These are phyloP conservation scores for Rotaria socialis DNA, from an alignment of 2,888 invertebrate species.

Conservation along the genomic window DNA sequence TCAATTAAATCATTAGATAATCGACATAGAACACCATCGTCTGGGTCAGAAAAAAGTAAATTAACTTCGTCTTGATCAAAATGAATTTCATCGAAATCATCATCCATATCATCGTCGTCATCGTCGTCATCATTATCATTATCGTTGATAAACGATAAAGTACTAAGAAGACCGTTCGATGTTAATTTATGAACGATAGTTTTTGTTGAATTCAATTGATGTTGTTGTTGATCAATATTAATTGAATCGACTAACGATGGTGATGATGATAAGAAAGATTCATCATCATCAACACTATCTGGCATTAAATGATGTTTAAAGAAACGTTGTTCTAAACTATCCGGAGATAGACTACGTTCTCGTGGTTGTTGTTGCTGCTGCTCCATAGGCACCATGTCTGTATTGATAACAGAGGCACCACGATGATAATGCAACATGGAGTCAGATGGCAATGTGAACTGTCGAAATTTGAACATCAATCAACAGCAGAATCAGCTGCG, in stretches of 20 bases:
- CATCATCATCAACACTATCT: neutral
- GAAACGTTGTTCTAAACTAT: conserved; percentile 3
- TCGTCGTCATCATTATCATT: neutral
- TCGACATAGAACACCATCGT: neutral
- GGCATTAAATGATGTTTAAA: neutral
- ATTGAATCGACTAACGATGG: neutral
- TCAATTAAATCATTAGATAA: neutral
- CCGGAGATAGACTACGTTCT: neutral
- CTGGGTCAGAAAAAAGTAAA: conserved; percentile 1
- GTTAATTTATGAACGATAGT: neutral
- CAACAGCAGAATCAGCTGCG: conserved; percentile 8
- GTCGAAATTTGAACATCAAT: conserved; percentile 1
- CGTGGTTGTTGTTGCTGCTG: neutral
- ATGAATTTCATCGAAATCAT: conserved; percentile 3
- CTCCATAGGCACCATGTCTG: neutral
- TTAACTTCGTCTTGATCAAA: conserved; percentile 9
- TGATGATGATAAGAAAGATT: conserved; percentile 4
- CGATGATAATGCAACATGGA: neutral
- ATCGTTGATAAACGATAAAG: neutral
- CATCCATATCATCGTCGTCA: neutral
- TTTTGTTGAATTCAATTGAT: neutral
- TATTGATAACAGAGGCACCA: neutral
- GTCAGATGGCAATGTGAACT: neutral
- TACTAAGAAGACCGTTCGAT: neutral
- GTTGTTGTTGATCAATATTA: neutral